Evolutionary conservation across 35 echinoderm and acorn worm species (phyloP).

Genomic region (Ptychodera flava): DNA sequence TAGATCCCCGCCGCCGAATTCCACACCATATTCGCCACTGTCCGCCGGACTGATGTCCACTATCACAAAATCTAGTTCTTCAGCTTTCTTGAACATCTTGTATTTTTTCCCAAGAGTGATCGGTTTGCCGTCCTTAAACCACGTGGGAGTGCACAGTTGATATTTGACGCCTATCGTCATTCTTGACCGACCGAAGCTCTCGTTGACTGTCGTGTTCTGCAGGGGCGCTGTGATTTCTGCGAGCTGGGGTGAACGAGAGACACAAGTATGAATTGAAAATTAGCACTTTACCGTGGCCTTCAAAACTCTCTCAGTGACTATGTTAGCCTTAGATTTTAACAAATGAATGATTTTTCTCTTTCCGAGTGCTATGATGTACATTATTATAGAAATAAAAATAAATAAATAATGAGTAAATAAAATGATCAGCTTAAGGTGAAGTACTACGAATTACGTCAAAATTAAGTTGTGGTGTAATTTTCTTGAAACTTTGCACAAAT

Average conservation of each 20-base stretch:
- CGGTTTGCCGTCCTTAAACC: conserved; percentile 85
- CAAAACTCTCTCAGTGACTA: no score
- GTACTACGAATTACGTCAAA: no score
- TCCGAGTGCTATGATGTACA: no score
- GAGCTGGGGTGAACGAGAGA: conserved; percentile 7
- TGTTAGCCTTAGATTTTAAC: no score
- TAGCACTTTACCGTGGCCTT: no score
- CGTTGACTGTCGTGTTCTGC: conserved; percentile 53
- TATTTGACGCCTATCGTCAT: conserved; percentile 55
- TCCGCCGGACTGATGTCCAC: conserved; percentile 46
- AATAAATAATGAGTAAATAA: no score
- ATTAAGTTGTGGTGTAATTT: no score
- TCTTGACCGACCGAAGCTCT: conserved; percentile 66
- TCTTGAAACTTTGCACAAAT: no score
- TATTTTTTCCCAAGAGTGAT: conserved; percentile 72
- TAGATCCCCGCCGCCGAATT: conserved; percentile 64
- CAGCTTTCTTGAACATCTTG: conserved; percentile 35
- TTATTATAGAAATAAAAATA: no score
- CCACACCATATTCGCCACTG: conserved; percentile 67
- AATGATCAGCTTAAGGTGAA: no score
- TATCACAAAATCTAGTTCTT: conserved; percentile 52
- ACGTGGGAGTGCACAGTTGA: conserved; percentile 53
- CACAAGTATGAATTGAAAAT: not conserved
- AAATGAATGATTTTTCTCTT: no score
- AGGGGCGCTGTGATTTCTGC: conserved; percentile 70